These are phyloP conservation scores for Gallinago nigripennis DNA, from an alignment of 2,797 vertebrate species.

Conservation along the genomic window DNA sequence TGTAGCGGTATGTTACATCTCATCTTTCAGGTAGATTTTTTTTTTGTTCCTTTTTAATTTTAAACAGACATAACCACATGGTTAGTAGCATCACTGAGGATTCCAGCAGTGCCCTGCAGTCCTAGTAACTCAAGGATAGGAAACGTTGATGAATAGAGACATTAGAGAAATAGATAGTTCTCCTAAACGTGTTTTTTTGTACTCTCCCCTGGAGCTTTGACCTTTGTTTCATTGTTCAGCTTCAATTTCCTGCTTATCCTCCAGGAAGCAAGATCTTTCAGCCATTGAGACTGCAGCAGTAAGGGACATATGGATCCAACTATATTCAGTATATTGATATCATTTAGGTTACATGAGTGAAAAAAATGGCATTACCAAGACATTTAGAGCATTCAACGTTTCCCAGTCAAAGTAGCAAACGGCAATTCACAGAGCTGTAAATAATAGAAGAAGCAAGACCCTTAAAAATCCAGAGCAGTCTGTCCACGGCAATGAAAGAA, in stretches of 20 bases:
- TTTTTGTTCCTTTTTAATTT: neutral
- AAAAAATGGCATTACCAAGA: neutral
- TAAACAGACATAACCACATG: neutral
- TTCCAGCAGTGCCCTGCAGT: neutral
- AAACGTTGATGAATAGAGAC: neutral
- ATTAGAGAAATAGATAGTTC: neutral
- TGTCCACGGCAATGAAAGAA: neutral
- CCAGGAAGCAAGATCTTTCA: neutral
- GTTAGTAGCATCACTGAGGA: neutral
- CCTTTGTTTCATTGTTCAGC: neutral
- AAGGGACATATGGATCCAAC: neutral
- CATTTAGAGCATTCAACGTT: neutral
- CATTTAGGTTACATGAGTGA: neutral
- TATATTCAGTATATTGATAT: neutral
- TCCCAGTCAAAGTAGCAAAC: neutral
- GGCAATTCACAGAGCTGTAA: neutral
- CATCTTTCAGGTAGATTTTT: neutral
- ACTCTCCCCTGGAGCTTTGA: neutral
- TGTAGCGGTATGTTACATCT: neutral
- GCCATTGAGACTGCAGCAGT: neutral
- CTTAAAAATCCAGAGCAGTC: neutral
- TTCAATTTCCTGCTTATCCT: neutral
- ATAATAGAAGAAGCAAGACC: neutral
- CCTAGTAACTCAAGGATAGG: neutral
- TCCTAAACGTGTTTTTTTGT: neutral